Conservation (phyloP, 2,888 invertebrate species). For the Tetragonula carbonaria region DNA sequence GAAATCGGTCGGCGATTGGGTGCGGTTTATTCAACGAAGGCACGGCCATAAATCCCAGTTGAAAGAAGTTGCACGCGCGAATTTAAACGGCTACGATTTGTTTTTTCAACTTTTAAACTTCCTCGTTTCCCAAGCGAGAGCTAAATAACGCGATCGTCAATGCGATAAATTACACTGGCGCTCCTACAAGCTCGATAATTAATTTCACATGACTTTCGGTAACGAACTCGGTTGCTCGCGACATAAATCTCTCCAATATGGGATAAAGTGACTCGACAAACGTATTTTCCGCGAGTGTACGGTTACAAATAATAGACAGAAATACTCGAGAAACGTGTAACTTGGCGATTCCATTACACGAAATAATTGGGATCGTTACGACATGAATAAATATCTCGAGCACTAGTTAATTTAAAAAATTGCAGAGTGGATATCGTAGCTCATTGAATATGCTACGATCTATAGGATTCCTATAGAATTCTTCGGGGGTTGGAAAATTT, state of each 20-base stretch:
- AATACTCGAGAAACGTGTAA: neutral
- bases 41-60: conserved; percentile 44
- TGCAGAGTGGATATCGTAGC: neutral
- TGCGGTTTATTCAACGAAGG: conserved; percentile 48
- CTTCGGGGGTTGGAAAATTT: neutral
- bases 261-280: neutral
- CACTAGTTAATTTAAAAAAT: neutral
- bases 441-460: neutral
- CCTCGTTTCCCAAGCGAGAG: neutral
- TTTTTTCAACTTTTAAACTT: neutral
- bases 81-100: conserved; percentile 6
- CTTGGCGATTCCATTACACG: neutral
- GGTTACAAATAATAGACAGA: neutral
- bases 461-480: neutral
- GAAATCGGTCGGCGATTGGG: conserved; percentile 46
- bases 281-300: too few relatives aligned
- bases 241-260: neutral
- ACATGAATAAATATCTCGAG: neutral
- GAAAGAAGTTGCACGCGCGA: conserved; percentile 30
- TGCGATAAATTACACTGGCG: neutral
- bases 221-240: conserved; percentile 3
- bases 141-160: conserved; percentile 12
- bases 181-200: conserved; percentile 8
- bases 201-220: conserved; percentile 21
- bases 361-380: conserved; percentile 33